Percentiles rank a stretch among this genome's conserved stretches.
These are phyloP conservation scores for Drosophila mimica DNA, from an alignment of 2,888 invertebrate species.

Conservation along the genomic window DNA sequence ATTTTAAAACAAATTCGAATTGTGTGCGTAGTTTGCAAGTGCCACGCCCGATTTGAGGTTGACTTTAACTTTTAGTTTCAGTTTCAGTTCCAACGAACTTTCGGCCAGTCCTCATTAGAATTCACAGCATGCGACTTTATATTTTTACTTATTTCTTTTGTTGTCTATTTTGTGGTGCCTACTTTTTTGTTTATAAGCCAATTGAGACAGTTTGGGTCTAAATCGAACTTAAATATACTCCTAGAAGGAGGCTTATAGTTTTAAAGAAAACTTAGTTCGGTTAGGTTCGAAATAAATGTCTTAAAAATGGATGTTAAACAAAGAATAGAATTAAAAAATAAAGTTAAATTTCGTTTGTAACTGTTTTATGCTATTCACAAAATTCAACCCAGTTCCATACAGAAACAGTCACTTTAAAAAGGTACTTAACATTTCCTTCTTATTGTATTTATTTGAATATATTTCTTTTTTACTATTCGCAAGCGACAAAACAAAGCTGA, in stretches of 20 bases:
- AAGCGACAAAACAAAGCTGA: not conserved
- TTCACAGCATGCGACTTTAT: conserved; percentile 45
- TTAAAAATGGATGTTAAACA: not conserved
- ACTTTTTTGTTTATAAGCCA: conserved; percentile 26
- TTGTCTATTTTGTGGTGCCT: conserved; percentile 2
- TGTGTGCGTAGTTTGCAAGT: conserved; percentile 49
- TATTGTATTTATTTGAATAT: not conserved
- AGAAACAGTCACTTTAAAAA: not conserved
- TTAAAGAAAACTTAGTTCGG: not conserved
- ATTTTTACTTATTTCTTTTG: not conserved
- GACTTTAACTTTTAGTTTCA: conserved; percentile 61
- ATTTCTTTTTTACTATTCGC: not conserved
- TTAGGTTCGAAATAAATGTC: not conserved
- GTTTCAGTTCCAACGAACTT: conserved; percentile 39
- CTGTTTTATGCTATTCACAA: not conserved
- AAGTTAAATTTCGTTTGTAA: not conserved
- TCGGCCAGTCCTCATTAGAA: conserved; percentile 47
- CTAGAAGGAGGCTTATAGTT: not conserved
- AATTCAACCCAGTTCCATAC: conserved; percentile 3
- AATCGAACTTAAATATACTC: not conserved
- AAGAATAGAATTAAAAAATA: not conserved
- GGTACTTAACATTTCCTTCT: not conserved
- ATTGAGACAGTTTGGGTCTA: conserved; percentile 34
- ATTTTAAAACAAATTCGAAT: conserved; percentile 46
- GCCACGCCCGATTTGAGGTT: conserved; percentile 60